Evolutionary conservation across 2,888 invertebrate species (phyloP).

Genomic region (Archips crataeganus): DNA sequence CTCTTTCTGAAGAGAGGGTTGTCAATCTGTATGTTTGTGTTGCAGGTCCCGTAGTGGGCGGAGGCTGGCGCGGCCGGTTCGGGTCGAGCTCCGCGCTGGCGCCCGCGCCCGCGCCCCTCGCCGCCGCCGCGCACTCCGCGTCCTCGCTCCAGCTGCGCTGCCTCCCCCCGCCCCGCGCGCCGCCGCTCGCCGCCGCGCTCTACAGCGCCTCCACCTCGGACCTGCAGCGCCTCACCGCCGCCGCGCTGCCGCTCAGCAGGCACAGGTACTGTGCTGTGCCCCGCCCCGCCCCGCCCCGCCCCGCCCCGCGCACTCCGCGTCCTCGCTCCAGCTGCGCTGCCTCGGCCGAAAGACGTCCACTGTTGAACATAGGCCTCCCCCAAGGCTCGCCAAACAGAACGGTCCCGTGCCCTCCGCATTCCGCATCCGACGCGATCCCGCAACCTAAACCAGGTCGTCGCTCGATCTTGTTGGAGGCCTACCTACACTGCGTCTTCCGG

Average conservation of each 20-base stretch:
- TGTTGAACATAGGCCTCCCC: no score
- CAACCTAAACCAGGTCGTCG: no score
- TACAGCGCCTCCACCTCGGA: slow-evolving; percentile 66
- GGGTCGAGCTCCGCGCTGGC: slow-evolving; percentile 47
- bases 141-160: slow-evolving; percentile 33
- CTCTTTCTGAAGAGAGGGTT: no score
- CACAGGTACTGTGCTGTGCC: not conserved
- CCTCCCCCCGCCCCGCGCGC: not conserved
- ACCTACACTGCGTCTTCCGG: no score
- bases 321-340: slow-evolving; percentile 31
- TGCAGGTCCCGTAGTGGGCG: not conserved
- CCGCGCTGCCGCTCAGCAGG: slow-evolving; percentile 50
- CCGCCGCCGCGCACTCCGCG: slow-evolving; percentile 24
- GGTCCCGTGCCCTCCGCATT: not conserved
- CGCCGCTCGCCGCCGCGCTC: slow-evolving; percentile 12
- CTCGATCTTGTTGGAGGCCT: no score
- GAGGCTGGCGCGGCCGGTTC: slow-evolving; percentile 51
- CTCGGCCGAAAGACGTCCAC: no score
- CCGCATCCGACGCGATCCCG: no score
- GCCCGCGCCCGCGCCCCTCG: slow-evolving; percentile 8
- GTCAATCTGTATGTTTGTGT: not conserved
- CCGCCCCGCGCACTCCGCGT: slow-evolving; percentile 31
- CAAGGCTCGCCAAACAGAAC: no score
- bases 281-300: not conserved
- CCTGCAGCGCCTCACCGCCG: slow-evolving; percentile 20